phyloP scores from a whole-genome alignment of 2,888 invertebrate genomes.

The Escarpia spicata region DNA sequence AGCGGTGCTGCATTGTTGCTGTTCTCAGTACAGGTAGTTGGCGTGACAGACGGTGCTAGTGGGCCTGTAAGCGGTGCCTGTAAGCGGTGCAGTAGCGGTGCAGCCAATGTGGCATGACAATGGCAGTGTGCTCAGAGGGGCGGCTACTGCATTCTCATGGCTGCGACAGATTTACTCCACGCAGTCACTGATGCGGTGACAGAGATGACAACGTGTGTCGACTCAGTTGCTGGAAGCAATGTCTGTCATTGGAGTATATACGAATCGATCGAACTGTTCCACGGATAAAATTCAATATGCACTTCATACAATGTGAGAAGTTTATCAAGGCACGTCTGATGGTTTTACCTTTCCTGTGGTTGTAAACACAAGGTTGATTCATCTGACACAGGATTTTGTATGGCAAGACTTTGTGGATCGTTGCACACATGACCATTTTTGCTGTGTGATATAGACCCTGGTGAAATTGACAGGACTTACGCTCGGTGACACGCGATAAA shows the following conservation, averaged over 20 bases:
- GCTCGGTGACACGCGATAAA: not conserved
- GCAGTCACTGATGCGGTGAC: not conserved
- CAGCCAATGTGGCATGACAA: not conserved
- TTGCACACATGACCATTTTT: not conserved
- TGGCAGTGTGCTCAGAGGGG: not conserved
- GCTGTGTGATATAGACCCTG: not conserved
- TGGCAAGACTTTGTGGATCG: not conserved
- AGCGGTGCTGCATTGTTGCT: slow-evolving; percentile 1
- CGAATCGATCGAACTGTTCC: not conserved
- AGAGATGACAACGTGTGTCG: not conserved
- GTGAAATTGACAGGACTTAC: not conserved
- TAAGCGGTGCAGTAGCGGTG: not conserved
- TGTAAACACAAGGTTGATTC: not conserved
- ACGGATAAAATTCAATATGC: not conserved
- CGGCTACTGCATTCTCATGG: not conserved
- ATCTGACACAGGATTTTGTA: not conserved
- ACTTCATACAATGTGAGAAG: not conserved
- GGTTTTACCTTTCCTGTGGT: not conserved
- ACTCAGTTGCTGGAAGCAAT: not conserved
- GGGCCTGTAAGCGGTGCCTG: not conserved
- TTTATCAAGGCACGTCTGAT: not conserved
- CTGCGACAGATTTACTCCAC: not conserved
- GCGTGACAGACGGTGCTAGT: not conserved
- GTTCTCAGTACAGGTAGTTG: not conserved
- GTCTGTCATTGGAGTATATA: not conserved